Percentiles rank a stretch among this genome's conserved stretches.
phyloP scores from a whole-genome alignment of 2,113 vertebrate species.

The Glareola pratincola region DNA sequence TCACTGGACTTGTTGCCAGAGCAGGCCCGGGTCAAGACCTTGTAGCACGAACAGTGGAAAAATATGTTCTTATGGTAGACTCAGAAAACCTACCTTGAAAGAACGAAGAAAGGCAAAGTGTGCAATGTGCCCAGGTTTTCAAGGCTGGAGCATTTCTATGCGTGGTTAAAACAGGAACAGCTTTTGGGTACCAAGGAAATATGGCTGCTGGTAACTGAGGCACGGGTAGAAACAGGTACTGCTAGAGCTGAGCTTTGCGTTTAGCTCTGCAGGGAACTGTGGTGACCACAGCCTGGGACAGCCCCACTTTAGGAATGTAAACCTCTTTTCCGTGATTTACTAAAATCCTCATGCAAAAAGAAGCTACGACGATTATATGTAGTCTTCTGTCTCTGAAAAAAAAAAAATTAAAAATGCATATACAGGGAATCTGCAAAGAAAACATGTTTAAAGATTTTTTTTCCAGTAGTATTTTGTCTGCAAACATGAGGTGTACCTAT shows the following conservation, averaged over 20 bases:
- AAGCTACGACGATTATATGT: background rate
- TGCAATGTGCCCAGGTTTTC: rapidly evolving
- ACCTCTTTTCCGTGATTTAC: background rate
- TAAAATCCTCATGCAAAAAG: background rate
- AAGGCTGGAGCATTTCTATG: background rate
- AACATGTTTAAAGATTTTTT: background rate
- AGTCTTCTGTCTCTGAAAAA: background rate
- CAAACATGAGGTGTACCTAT: rapidly evolving
- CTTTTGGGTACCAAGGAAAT: background rate
- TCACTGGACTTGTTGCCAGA: background rate
- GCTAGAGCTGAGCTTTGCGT: background rate
- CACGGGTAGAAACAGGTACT: background rate
- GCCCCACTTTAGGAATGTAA: background rate
- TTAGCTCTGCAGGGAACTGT: background rate
- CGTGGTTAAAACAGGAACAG: background rate
- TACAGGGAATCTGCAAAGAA: background rate
- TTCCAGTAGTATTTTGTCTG: background rate
- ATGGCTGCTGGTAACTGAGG: background rate
- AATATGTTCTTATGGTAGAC: background rate
- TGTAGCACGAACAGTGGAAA: background rate
- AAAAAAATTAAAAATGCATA: background rate
- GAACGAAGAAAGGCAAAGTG: background rate
- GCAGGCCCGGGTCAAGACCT: background rate
- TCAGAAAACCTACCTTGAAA: background rate
- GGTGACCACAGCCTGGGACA: too few relatives aligned